phyloP scores from a whole-genome alignment of 2,113 vertebrate species.

The Calonectris borealis region DNA sequence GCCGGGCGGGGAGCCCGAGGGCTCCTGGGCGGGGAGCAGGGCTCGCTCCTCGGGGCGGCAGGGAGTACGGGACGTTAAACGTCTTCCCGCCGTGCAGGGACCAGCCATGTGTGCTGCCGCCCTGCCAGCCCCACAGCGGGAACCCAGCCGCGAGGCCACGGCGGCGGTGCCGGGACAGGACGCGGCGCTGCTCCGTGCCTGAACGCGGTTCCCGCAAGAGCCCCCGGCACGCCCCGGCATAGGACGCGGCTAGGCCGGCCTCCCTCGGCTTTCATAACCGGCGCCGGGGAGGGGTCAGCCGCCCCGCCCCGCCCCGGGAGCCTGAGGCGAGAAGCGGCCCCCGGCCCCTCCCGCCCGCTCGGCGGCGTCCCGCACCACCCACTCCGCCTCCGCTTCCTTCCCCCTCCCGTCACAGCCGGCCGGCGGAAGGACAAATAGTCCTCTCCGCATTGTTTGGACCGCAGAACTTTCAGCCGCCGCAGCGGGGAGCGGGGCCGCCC shows the following conservation, averaged over 20 bases:
- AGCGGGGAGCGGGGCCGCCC: too few relatives aligned
- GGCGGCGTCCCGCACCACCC: neutral
- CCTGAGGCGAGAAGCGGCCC: neutral
- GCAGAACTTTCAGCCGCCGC: too few relatives aligned
- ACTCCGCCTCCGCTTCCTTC: too few relatives aligned
- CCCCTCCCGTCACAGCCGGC: too few relatives aligned
- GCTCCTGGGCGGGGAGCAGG: neutral
- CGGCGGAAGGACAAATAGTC: too few relatives aligned
- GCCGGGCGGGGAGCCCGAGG: too few relatives aligned
- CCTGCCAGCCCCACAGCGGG: neutral
- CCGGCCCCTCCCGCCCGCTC: neutral
- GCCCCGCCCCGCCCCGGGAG: neutral
- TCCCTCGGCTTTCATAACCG: neutral
- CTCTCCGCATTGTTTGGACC: too few relatives aligned
- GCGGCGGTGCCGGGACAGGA: neutral
- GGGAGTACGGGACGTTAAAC: rapidly evolving
- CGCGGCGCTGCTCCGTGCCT: neutral
- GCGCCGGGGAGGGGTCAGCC: neutral
- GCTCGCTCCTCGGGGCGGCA: neutral
- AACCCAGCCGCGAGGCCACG: neutral
- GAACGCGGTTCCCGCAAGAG: neutral
- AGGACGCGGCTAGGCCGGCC: neutral
- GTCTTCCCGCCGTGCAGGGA: rapidly evolving
- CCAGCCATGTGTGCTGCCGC: neutral
- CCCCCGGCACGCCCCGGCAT: neutral